phyloP scores from a whole-genome alignment of 2,113 vertebrate genomes.

The Aix galericulata region DNA sequence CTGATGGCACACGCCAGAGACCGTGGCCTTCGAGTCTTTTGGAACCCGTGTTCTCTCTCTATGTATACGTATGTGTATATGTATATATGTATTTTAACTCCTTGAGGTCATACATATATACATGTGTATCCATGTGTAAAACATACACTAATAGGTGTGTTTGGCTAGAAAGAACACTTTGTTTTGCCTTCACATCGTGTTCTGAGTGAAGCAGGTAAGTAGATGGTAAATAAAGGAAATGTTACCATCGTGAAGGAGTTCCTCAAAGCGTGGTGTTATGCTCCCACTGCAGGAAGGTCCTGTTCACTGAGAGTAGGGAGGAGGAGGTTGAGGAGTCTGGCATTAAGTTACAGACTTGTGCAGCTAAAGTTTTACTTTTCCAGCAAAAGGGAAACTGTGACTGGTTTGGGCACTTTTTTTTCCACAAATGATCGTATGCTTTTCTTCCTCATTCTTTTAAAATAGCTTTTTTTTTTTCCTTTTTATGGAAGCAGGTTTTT shows the following conservation, averaged over 20 bases:
- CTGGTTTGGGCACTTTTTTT: neutral
- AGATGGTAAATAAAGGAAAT: slow-evolving; percentile 50
- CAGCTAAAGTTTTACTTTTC: slow-evolving; percentile 20
- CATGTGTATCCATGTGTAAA: slow-evolving; percentile 78
- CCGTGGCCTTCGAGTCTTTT: slow-evolving; percentile 36
- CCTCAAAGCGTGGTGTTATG: slow-evolving; percentile 6
- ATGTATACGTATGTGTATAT: slow-evolving; percentile 82
- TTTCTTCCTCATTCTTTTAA: slow-evolving; percentile 28
- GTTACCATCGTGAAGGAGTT: slow-evolving; percentile 47
- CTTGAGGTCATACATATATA: slow-evolving; percentile 80
- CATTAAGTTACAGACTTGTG: neutral
- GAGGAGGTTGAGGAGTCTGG: neutral
- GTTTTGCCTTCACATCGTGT: slow-evolving; percentile 3
- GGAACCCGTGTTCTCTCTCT: slow-evolving; percentile 70
- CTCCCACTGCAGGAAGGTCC: neutral
- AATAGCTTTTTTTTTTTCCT: neutral
- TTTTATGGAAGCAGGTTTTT: slow-evolving; percentile 30
- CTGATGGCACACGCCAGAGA: slow-evolving; percentile 48
- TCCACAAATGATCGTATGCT: neutral
- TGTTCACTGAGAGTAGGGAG: neutral
- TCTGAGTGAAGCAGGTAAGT: slow-evolving; percentile 75
- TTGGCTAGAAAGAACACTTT: slow-evolving; percentile 47
- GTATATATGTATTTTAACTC: slow-evolving; percentile 82
- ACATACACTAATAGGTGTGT: slow-evolving; percentile 60
- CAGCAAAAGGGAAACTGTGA: slow-evolving; percentile 8